Evolutionary conservation across 1,140 invertebrate species (phyloP).

Genomic region (Fopius arisanus): DNA sequence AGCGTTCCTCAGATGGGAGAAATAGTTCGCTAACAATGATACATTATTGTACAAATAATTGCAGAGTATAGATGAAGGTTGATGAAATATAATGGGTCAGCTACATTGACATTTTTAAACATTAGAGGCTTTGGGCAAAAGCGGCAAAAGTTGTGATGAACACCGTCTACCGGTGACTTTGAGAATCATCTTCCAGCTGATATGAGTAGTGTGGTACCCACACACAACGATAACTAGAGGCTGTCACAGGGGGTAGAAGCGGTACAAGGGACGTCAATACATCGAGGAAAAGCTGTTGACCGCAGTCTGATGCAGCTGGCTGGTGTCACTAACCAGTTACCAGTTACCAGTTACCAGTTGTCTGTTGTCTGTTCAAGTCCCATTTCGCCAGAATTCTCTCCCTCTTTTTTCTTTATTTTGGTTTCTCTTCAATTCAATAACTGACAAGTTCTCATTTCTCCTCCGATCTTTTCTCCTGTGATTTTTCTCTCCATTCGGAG

Average conservation of each 20-base stretch:
- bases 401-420: not conserved
- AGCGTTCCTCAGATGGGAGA: too few species aligned
- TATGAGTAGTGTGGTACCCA: not conserved
- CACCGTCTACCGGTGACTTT: not conserved
- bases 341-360: too few species aligned
- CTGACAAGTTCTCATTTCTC: not conserved
- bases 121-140: too few species aligned
- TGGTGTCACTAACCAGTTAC: not conserved
- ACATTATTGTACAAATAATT: too few species aligned
- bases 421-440: too few species aligned
- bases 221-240: not conserved
- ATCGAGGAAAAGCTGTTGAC: not conserved
- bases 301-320: not conserved
- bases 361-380: not conserved
- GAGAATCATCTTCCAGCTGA: not conserved
- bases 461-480: not conserved
- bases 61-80: too few species aligned
- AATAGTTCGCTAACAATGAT: too few species aligned
- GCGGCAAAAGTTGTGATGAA: not conserved
- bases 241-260: not conserved
- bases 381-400: not conserved
- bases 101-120: too few species aligned
- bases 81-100: too few species aligned
- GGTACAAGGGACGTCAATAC: constrained; percentile 12
- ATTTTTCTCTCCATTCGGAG: not conserved